phyloP scores from a whole-genome alignment of 2,888 invertebrate species.

The Hyalella azteca region DNA sequence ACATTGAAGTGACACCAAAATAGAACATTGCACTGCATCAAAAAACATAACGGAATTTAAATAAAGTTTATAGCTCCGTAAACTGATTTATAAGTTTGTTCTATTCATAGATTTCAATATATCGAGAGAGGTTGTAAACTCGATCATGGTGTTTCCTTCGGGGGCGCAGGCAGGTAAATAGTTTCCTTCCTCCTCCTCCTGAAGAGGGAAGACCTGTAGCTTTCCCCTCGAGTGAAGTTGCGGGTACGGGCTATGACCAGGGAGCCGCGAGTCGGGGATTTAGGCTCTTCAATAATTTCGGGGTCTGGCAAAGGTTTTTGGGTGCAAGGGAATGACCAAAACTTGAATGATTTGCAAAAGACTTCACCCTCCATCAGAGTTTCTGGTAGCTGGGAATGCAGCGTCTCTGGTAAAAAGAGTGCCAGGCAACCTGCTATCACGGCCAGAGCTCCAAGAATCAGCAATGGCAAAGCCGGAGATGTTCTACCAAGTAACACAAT shows the following conservation, averaged over 20 bases:
- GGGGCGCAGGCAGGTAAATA: slow-evolving; percentile 38
- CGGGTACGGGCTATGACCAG: slow-evolving; percentile 43
- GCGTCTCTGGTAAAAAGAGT: slow-evolving; percentile 79
- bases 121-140: no score
- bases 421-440: slow-evolving; percentile 78
- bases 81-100: no score
- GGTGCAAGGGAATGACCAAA: slow-evolving; percentile 50
- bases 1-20: no score
- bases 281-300: neutral
- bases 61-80: no score
- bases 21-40: no score
- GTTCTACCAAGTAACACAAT: slow-evolving; percentile 69
- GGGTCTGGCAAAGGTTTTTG: neutral
- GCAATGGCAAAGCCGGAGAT: slow-evolving; percentile 71
- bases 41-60: no score
- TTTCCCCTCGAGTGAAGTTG: slow-evolving; percentile 48
- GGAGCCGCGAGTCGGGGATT: slow-evolving; percentile 13
- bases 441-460: slow-evolving; percentile 79
- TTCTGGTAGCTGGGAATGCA: slow-evolving; percentile 80
- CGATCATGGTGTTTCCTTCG: no score
- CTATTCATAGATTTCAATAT: no score
- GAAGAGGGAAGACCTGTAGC: slow-evolving; percentile 48
- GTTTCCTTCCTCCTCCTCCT: slow-evolving; percentile 43
- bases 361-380: slow-evolving; percentile 78
- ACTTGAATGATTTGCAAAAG: slow-evolving; percentile 64